Percentiles rank a stretch among this genome's conserved stretches.
These are phyloP conservation scores for Cynopterus brachyotis DNA, from an alignment of 2,113 vertebrate species.

Conservation along the genomic window DNA sequence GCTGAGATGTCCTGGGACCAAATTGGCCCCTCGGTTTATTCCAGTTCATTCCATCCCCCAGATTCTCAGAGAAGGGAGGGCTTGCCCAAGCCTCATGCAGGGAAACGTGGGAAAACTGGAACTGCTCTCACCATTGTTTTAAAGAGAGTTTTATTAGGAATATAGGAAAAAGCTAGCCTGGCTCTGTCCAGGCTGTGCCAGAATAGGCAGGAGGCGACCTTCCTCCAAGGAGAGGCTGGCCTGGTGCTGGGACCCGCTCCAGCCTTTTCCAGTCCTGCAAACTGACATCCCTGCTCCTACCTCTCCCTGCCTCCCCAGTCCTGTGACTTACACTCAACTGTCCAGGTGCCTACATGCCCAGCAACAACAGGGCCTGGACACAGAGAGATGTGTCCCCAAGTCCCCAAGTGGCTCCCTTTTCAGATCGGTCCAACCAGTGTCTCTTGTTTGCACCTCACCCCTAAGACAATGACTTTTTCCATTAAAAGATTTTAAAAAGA, in stretches of 20 bases:
- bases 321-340: background rate
- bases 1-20: background rate
- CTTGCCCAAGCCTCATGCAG: background rate
- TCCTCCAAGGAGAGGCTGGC: background rate
- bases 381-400: background rate
- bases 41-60: background rate
- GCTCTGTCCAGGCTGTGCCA: background rate
- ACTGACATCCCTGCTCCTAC: background rate
- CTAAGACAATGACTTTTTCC: slow-evolving; percentile 61
- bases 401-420: background rate
- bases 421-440: background rate
- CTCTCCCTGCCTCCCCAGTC: no score
- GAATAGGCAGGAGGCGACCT: background rate
- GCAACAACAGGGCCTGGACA: background rate
- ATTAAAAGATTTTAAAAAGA: slow-evolving; percentile 4
- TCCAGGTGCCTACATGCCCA: background rate
- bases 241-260: background rate
- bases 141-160: slow-evolving; percentile 37
- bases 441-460: background rate
- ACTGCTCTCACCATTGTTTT: slow-evolving; percentile 66
- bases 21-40: background rate
- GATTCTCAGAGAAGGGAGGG: slow-evolving; percentile 16
- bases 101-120: slow-evolving; percentile 35
- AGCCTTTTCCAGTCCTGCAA: background rate
- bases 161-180: slow-evolving; percentile 17